phyloP scores from a whole-genome alignment of 2,797 vertebrate genomes.

The Lindbergichthys nudifrons region DNA sequence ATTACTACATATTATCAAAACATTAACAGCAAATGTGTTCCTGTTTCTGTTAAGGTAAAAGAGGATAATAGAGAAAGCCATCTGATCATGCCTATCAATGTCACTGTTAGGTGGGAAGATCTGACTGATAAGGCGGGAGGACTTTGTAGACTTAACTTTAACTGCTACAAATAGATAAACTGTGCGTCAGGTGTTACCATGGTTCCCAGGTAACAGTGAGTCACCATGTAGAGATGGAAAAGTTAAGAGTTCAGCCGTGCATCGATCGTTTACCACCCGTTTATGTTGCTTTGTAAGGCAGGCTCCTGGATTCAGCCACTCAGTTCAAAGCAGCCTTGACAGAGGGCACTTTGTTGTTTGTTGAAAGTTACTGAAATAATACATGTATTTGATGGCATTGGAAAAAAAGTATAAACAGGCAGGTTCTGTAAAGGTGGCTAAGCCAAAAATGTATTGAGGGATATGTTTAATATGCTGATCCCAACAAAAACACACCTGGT shows the following conservation, averaged over 20 bases:
- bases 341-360: neutral
- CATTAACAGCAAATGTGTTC: neutral
- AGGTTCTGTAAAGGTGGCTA: neutral
- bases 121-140: neutral
- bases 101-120: too few relatives aligned
- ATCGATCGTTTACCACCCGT: neutral
- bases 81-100: neutral
- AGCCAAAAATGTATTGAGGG: neutral
- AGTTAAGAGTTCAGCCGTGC: neutral
- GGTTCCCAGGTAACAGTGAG: slow-evolving; percentile 13
- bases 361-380: neutral
- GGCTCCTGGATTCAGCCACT: neutral
- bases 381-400: slow-evolving; percentile 3
- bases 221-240: slow-evolving; percentile 2
- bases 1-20: neutral
- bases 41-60: neutral
- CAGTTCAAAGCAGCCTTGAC: neutral
- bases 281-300: slow-evolving; percentile 8
- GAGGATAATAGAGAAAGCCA: neutral
- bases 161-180: neutral
- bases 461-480: too few relatives aligned
- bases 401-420: neutral
- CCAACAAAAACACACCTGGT: neutral
- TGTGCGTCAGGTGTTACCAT: slow-evolving; percentile 28
- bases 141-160: neutral